These are phyloP conservation scores for Dorcus parallelipipedus DNA, from an alignment of 2,888 invertebrate species.

Conservation along the genomic window DNA sequence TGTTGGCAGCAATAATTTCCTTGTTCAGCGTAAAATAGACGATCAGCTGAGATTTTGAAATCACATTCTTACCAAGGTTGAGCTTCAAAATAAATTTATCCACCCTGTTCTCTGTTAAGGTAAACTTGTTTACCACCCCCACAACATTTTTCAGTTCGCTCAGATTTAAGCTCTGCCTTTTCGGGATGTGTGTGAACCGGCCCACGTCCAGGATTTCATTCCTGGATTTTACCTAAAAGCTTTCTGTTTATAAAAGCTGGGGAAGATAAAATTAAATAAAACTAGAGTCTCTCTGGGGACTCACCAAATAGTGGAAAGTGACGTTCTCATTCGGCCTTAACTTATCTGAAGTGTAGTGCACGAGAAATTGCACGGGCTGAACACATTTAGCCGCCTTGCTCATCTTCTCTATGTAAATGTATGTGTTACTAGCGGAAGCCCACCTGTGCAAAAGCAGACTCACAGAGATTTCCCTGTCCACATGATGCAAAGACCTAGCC, in stretches of 20 bases:
- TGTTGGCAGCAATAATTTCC: constrained; percentile 56
- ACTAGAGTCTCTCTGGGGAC: neutral
- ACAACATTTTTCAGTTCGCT: constrained; percentile 36
- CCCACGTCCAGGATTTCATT: constrained; percentile 38
- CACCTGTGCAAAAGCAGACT: constrained; percentile 31
- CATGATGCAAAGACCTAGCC: constrained; percentile 41
- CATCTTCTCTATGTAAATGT: constrained; percentile 37
- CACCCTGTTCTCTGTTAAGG: constrained; percentile 29
- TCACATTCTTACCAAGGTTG: constrained; percentile 50
- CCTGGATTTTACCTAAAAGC: constrained; percentile 40
- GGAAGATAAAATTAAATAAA: too few species aligned
- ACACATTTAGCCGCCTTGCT: constrained; percentile 36
- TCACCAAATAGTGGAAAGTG: constrained; percentile 43
- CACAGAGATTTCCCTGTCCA: constrained; percentile 30
- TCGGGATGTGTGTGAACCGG: constrained; percentile 33
- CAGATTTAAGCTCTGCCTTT: constrained; percentile 28
- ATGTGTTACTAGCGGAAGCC: constrained; percentile 43
- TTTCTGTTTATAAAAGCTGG: too few species aligned
- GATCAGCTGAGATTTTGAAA: constrained; percentile 51
- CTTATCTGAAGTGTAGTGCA: constrained; percentile 40
- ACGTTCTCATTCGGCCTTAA: constrained; percentile 35
- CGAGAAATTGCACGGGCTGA: constrained; percentile 38
- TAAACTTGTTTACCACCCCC: constrained; percentile 36
- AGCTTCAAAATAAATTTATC: constrained; percentile 50
- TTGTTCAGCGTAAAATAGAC: constrained; percentile 55